These are phyloP conservation scores for Apis cerana DNA, from an alignment of 1,140 invertebrate genomes.

Conservation along the genomic window DNA sequence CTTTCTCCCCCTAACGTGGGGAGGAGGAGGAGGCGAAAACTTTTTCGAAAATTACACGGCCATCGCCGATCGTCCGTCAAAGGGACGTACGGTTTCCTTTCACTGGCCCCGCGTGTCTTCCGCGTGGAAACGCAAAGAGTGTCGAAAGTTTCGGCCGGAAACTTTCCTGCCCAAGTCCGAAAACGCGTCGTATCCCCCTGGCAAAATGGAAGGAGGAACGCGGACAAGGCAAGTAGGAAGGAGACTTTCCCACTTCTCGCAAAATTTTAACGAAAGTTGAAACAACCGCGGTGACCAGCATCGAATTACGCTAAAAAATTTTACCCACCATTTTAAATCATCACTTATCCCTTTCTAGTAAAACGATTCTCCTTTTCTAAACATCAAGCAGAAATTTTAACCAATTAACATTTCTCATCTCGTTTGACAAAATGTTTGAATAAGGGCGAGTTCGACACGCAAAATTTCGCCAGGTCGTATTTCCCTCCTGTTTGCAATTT, in stretches of 20 bases:
- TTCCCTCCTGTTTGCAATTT: constrained; percentile 28
- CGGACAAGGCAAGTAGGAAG: not conserved
- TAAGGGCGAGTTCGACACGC: not conserved
- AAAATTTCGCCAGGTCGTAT: too few relatives aligned
- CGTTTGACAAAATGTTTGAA: too few relatives aligned
- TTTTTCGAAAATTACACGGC: constrained; percentile 36
- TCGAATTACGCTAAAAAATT: too few relatives aligned
- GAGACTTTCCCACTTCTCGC: constrained; percentile 14
- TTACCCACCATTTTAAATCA: too few relatives aligned
- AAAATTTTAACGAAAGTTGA: too few relatives aligned
- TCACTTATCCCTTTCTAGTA: too few relatives aligned
- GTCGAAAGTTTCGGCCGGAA: constrained; percentile 29
- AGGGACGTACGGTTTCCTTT: constrained; percentile 16
- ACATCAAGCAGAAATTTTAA: too few relatives aligned
- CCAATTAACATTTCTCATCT: too few relatives aligned
- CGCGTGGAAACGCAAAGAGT: constrained; percentile 32
- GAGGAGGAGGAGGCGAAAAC: not conserved
- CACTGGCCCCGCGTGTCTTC: constrained; percentile 6
- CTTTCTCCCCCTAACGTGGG: not conserved
- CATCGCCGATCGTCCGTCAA: constrained; percentile 42
- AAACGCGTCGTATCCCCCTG: constrained; percentile 35
- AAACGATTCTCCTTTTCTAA: too few relatives aligned
- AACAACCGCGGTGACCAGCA: too few relatives aligned
- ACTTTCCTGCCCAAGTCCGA: constrained; percentile 32
- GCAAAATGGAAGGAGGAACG: constrained; percentile 1